Base-by-base conservation (phyloP, 2,797 vertebrate species). In the Neosilurus mollespiculum region DNA sequence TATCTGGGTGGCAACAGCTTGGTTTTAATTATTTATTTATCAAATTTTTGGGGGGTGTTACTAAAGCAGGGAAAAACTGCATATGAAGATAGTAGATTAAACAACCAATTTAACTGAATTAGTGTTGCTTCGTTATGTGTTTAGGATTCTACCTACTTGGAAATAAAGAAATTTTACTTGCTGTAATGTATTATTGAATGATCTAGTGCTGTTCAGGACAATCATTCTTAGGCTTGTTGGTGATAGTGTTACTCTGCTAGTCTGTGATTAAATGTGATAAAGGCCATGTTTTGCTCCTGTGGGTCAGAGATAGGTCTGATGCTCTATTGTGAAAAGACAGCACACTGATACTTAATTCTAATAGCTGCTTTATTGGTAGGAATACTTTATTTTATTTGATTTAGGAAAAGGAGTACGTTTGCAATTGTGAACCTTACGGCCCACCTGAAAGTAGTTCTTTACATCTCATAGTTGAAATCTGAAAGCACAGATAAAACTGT, bases 191-290 rank as follows among this genome's bases (percentile, higher is more conserved):
- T 70, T 71, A 56, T 65, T 54, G 15, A 79, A 53, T 43, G 1
- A 71, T 70, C 4, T 83, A 7, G 37, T 43, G 37, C 66, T 62
- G 24, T 37, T 54, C 10, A 5, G 18, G 30, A 59, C 10, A 59
- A n/a, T 4, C n/a, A 43, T 16, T 18, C 12, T 37, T 76, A 76
- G 11, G 34, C 11, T 43, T 61, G 11, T 30, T 8, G 7, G 11
- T 59, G 20, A 61, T 43, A 59, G 30, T 10, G 18, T 58, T 37
- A 59, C 54, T 58, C 53, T 43, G 37, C 37, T 43, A 30, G 30
- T n/a, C 4, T 43, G 24, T 79, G 22, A 30, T 80, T 43, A 65
- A 62, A 24, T 72, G 66, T 72, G 49, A 58, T 75, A 37, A 73
- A 53, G 12, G 30, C 9, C 4, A 18, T 70, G 71, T 53, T 51